These are phyloP conservation scores for Lucifuga dentata DNA, from an alignment of 2,113 vertebrate species.

Conservation along the genomic window DNA sequence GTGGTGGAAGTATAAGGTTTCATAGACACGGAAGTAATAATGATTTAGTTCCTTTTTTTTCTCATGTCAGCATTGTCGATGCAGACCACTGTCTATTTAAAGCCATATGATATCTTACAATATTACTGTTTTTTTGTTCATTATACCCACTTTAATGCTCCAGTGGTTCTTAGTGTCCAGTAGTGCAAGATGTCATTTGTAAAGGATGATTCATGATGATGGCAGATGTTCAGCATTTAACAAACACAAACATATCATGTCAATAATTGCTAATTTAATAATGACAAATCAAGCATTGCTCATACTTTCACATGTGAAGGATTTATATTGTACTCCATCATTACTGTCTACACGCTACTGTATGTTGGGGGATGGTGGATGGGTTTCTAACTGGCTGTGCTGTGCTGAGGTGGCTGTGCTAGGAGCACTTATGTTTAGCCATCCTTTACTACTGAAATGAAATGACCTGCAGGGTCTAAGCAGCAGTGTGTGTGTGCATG, in stretches of 20 bases:
- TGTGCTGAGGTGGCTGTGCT: constrained; percentile 22
- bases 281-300: no score
- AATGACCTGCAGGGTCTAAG: constrained; percentile 41
- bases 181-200: neutral
- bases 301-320: neutral
- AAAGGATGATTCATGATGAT: neutral
- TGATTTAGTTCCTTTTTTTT: neutral
- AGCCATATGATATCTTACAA: neutral
- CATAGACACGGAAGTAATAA: constrained; percentile 9
- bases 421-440: constrained; percentile 47
- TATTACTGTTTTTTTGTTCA: neutral
- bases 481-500: constrained; percentile 24
- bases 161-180: neutral
- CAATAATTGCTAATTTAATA: no score
- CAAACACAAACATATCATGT: neutral
- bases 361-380: constrained; percentile 39
- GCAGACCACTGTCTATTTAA: neutral
- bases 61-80: constrained; percentile 3
- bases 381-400: neutral
- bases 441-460: constrained; percentile 43
- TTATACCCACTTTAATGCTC: neutral
- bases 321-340: constrained; percentile 10
- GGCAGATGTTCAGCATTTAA: neutral
- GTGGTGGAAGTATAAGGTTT: constrained; percentile 54
- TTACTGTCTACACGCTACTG: constrained; percentile 17